These are phyloP conservation scores for Paracentrotus lividus DNA, from an alignment of 53 echinoderm and acorn worm species.

Conservation along the genomic window DNA sequence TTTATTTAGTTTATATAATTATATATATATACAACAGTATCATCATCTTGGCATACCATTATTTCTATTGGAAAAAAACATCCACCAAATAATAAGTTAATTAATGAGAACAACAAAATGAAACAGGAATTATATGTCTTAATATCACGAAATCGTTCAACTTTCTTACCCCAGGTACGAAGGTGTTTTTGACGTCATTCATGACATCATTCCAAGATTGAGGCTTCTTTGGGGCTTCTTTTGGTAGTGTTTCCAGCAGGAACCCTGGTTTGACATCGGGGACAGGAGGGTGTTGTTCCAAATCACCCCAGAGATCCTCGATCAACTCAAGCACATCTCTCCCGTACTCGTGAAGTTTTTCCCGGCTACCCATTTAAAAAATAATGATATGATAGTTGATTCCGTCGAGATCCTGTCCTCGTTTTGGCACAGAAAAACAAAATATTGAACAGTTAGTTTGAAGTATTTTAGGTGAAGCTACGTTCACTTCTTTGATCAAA, in stretches of 20 bases:
- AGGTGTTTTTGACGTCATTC: constrained; percentile 13
- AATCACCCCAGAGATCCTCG: not conserved
- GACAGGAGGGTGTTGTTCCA: constrained; percentile 8
- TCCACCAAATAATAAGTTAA: no score
- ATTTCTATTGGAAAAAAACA: no score
- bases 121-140: not conserved
- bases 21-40: no score
- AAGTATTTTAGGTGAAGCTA: no score
- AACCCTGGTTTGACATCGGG: constrained; percentile 23
- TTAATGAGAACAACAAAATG: not conserved
- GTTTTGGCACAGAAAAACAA: not conserved
- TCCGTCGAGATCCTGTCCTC: no score
- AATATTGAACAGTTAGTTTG: not conserved
- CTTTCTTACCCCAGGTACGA: constrained; percentile 32
- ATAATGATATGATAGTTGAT: no score
- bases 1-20: no score
- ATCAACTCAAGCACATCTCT: constrained; percentile 14
- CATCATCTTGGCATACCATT: no score
- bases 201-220: constrained; percentile 6
- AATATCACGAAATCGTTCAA: not conserved
- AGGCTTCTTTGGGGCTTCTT: constrained; percentile 17
- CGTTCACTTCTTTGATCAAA: no score
- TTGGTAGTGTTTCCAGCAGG: constrained; percentile 18
- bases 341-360: constrained; percentile 13
- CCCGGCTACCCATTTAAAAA: constrained; percentile 12